Conservation (phyloP, 2,888 invertebrate species). For the Drosophila maculinotata region DNA sequence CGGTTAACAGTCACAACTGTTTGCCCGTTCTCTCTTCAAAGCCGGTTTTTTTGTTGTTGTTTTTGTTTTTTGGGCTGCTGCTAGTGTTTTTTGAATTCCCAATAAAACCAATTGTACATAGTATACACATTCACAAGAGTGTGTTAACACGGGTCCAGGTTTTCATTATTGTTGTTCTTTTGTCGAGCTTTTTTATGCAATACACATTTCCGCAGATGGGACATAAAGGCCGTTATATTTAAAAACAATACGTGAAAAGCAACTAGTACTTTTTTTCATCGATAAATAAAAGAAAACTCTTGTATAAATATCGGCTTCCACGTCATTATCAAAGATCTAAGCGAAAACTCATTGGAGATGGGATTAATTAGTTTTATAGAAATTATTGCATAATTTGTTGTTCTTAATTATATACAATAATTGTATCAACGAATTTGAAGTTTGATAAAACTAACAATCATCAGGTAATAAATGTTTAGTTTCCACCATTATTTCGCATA, state of each 20-base stretch:
- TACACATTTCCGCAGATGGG: background rate
- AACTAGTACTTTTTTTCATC: slow-evolving; percentile 10
- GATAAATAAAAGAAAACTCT: too few species aligned
- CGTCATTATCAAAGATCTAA: too few species aligned
- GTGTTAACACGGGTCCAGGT: slow-evolving; percentile 29
- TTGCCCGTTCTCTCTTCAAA: slow-evolving; percentile 54
- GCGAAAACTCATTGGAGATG: too few species aligned
- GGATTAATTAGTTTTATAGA: too few species aligned
- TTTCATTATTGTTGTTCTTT: slow-evolving; percentile 12
- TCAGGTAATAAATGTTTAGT: slow-evolving; percentile 6
- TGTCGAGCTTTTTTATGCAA: slow-evolving; percentile 4
- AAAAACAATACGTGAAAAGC: background rate
- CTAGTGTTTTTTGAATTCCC: slow-evolving; percentile 12
- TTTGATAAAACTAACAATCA: slow-evolving; percentile 8
- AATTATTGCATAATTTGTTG: too few species aligned
- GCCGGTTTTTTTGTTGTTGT: slow-evolving; percentile 58
- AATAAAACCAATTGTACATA: slow-evolving; percentile 3
- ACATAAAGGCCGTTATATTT: background rate
- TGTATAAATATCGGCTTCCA: too few species aligned
- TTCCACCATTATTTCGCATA: slow-evolving; percentile 25
- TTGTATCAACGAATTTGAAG: too few species aligned
- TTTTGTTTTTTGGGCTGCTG: slow-evolving; percentile 30
- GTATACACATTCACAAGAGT: slow-evolving; percentile 1
- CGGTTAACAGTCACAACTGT: slow-evolving; percentile 18
- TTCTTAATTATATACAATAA: too few species aligned